Base-by-base conservation (phyloP, 2,888 invertebrate species). In the Macaria notata region DNA sequence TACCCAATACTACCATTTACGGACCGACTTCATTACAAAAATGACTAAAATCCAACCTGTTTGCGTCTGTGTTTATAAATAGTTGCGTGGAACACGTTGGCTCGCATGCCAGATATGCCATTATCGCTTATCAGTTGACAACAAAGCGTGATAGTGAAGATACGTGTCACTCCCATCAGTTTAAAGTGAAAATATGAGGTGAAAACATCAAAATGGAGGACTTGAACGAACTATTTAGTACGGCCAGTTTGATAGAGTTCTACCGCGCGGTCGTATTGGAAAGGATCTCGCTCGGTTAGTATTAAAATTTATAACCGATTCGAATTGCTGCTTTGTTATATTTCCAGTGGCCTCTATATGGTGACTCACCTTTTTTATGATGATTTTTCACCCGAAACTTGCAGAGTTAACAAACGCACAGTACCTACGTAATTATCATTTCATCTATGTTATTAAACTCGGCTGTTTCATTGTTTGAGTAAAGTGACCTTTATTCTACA, bases 181-280 rank as follows among this genome's bases (percentile, higher is more conserved):
- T 54, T 53, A 42, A 9, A 46, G 58, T 58, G 41, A 59, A 62
- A 63, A 63, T 56, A 49, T 56, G 51, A 33, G 19, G 42, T 49
- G 31, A 43, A 42, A 49, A 31, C 55, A 33, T 39, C 56, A 62
- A 43, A 56, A 84, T 84, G 84, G 71, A 78, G 64, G 79, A 81
- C 53, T 67, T 66, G 53, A 73, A 74, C 61, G 76, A 83, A 55
- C 64, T 75, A 50, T 74, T 72, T 53, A 73, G 72, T 66, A 71
- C 73, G 9, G 76, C 74, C 68, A 81, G 67, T 66, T 76, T 84
- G n/a, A 54, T 84, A 31, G 86, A 86, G 38, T 83, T 83, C 64
- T 84, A 84, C 64, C 68, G 82, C 50, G 75, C 78, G n/a, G 73
- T 75, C 63, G 67, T 84, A 58, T 63, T 82, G 60, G 80, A 83